Percentiles rank a stretch among this genome's conserved stretches.
These are phyloP conservation scores for Halocynthia roretzi DNA, from an alignment of 23 tunicate species.

Conservation along the genomic window DNA sequence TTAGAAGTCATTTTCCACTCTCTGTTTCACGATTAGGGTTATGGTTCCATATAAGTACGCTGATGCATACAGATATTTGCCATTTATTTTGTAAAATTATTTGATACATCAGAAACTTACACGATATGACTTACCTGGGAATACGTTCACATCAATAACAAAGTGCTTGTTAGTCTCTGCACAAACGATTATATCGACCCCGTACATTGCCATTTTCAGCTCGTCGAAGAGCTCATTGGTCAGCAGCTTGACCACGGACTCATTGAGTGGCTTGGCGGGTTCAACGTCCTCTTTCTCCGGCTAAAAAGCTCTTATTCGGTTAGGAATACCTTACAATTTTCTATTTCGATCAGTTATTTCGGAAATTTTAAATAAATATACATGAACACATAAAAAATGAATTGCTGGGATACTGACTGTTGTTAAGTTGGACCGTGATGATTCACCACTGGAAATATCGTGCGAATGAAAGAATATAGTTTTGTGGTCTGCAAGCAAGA, in stretches of 20 bases:
- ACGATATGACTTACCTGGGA: slow-evolving; percentile 37
- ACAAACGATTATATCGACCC: slow-evolving; percentile 73
- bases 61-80: no score
- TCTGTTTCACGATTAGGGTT: no score
- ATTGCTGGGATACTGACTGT: slow-evolving; percentile 26
- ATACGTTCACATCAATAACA: slow-evolving; percentile 85
- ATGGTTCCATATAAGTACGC: no score
- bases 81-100: no score
- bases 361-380: no score
- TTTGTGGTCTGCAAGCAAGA: slow-evolving; percentile 25
- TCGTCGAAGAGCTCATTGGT: slow-evolving; percentile 38
- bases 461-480: slow-evolving; percentile 87
- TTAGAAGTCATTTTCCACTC: no score
- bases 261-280: slow-evolving; percentile 7
- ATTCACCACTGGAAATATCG: slow-evolving; percentile 79
- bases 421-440: slow-evolving; percentile 42
- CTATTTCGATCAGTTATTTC: no score
- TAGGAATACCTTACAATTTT: no score
- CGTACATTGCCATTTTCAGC: slow-evolving; percentile 73
- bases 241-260: slow-evolving; percentile 22
- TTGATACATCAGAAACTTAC: background rate
- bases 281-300: slow-evolving; percentile 24
- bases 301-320: slow-evolving; percentile 10
- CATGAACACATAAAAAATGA: background rate
- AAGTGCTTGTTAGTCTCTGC: slow-evolving; percentile 61